phyloP scores from a whole-genome alignment of 2,888 invertebrate species.

The Diaprepes abbreviatus region DNA sequence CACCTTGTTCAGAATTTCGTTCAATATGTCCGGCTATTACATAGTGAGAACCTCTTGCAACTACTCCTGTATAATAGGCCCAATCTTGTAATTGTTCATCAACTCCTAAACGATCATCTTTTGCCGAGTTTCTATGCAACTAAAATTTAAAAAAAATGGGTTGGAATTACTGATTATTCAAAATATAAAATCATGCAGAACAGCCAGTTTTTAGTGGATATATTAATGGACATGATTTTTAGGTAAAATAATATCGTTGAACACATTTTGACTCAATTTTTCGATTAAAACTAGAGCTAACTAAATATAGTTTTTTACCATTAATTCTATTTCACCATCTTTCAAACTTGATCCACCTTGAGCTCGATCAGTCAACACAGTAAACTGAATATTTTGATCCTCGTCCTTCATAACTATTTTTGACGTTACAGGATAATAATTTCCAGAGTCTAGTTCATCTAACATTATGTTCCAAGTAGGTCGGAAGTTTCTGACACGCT shows the following conservation, averaged over 20 bases:
- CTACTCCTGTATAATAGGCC: slow-evolving; percentile 75
- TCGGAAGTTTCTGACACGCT: slow-evolving; percentile 72
- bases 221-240: too few relatives aligned
- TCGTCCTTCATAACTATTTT: slow-evolving; percentile 72
- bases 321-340: slow-evolving; percentile 74
- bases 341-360: slow-evolving; percentile 74
- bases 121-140: slow-evolving; percentile 84
- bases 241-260: too few relatives aligned
- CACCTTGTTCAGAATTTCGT: slow-evolving; percentile 8
- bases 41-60: slow-evolving; percentile 72
- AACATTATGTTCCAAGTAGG: slow-evolving; percentile 63
- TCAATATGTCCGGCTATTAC: slow-evolving; percentile 46
- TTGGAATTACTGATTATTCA: too few relatives aligned
- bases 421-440: slow-evolving; percentile 83
- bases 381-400: slow-evolving; percentile 66
- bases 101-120: slow-evolving; percentile 93
- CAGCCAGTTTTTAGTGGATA: too few relatives aligned
- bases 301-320: slow-evolving; percentile 73
- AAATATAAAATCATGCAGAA: too few relatives aligned
- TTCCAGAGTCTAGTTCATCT: slow-evolving; percentile 76
- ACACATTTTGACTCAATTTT: too few relatives aligned
- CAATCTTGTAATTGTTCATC: slow-evolving; percentile 90
- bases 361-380: slow-evolving; percentile 73
- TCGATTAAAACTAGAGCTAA: too few relatives aligned
- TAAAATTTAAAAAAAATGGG: too few relatives aligned